These are phyloP conservation scores for Clytia hemisphaerica DNA, from an alignment of 30 jellyfish, hydroid and myxozoan genomes.

Conservation along the genomic window DNA sequence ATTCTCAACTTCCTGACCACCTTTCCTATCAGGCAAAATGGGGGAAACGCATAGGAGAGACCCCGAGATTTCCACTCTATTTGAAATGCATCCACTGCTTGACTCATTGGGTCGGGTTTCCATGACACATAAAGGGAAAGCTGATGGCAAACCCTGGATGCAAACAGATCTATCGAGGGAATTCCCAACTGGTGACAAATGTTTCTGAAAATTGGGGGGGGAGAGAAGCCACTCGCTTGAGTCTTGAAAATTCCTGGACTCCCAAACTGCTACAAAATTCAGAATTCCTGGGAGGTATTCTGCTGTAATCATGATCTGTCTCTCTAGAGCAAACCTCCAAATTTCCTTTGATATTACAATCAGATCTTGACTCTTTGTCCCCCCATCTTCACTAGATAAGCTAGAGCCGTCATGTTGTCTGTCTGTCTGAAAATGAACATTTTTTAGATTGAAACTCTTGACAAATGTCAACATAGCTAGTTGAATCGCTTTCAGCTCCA, in stretches of 20 bases:
- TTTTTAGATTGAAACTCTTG: neutral
- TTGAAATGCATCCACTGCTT: conserved; percentile 24
- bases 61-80: conserved; percentile 18
- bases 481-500: conserved; percentile 23
- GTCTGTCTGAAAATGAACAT: conserved; percentile 21
- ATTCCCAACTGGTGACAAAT: conserved; percentile 8
- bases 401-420: conserved; percentile 25
- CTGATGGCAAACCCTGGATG: conserved; percentile 31
- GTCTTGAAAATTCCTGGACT: conserved; percentile 25
- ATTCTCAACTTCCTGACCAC: conserved; percentile 15
- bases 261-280: conserved; percentile 22
- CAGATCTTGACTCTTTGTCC: conserved; percentile 15
- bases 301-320: neutral
- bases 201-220: conserved; percentile 12
- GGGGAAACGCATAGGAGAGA: conserved; percentile 38
- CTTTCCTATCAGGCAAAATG: conserved; percentile 27
- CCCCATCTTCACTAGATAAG: conserved; percentile 20
- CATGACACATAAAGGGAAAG: conserved; percentile 31
- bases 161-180: conserved; percentile 32
- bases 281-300: conserved; percentile 9
- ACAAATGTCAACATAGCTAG: conserved; percentile 10
- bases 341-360: conserved; percentile 4
- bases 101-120: conserved; percentile 39
- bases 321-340: neutral
- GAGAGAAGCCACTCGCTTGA: conserved; percentile 32